These are phyloP conservation scores for Melanchra persicariae DNA, from an alignment of 2,888 invertebrate genomes.

Conservation along the genomic window DNA sequence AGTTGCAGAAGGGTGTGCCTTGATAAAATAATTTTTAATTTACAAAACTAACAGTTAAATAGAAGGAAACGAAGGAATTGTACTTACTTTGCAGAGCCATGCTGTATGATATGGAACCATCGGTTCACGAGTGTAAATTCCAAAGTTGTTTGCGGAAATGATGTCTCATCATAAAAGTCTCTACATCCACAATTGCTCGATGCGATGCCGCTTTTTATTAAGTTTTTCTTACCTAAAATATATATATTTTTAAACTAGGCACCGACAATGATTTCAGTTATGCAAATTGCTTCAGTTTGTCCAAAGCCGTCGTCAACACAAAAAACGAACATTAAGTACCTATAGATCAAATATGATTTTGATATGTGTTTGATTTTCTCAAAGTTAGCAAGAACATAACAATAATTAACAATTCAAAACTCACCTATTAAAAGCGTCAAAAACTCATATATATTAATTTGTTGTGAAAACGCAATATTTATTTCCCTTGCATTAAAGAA, in stretches of 20 bases:
- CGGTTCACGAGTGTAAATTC: constrained; percentile 68
- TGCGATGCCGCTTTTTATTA: constrained; percentile 57
- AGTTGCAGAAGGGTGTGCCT: neutral
- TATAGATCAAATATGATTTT: too few species aligned
- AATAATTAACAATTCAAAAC: neutral
- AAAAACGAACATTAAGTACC: too few species aligned
- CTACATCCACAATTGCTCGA: constrained; percentile 62
- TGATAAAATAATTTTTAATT: too few species aligned
- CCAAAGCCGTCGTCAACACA: neutral
- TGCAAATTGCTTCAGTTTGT: neutral
- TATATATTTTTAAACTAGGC: too few species aligned
- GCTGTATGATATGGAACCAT: constrained; percentile 73
- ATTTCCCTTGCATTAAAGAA: constrained; percentile 73
- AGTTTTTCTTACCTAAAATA: constrained; percentile 67
- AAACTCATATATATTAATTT: constrained; percentile 72
- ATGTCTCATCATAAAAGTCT: constrained; percentile 67
- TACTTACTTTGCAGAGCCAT: constrained; percentile 69
- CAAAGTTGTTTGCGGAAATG: constrained; percentile 63
- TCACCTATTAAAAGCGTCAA: constrained; percentile 71
- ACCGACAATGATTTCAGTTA: too few species aligned
- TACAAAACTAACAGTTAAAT: too few species aligned
- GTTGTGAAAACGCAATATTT: constrained; percentile 68
- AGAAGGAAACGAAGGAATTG: too few species aligned
- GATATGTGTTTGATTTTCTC: too few species aligned
- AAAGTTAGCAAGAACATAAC: too few species aligned